These are phyloP conservation scores for Acleris emargana DNA, from an alignment of 2,888 invertebrate genomes.

Conservation along the genomic window DNA sequence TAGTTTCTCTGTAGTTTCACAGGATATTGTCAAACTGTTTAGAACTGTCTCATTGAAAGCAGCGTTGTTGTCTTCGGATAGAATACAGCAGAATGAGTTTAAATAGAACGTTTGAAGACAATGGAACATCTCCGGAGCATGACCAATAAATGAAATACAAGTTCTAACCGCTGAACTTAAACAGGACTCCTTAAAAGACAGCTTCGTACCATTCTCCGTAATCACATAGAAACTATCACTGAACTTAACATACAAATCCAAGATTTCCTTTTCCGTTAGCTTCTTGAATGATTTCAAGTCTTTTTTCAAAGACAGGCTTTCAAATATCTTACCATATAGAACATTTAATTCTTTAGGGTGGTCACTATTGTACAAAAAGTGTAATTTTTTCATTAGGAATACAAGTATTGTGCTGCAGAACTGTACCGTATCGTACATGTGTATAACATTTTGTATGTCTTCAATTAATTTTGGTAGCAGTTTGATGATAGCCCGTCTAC, in stretches of 20 bases:
- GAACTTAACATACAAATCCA: constrained; percentile 62
- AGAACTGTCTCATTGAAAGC: constrained; percentile 53
- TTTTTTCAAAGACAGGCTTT: constrained; percentile 49
- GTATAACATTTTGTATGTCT: constrained; percentile 57
- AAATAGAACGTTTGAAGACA: constrained; percentile 65
- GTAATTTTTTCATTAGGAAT: constrained; percentile 64
- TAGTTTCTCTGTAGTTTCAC: constrained; percentile 57
- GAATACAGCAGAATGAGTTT: constrained; percentile 59
- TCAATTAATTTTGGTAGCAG: constrained; percentile 61
- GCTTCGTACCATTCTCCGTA: constrained; percentile 59
- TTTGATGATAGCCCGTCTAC: constrained; percentile 53
- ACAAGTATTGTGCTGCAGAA: constrained; percentile 58
- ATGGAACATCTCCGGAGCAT: constrained; percentile 56
- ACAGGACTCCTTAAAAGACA: constrained; percentile 49
- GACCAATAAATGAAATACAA: constrained; percentile 53
- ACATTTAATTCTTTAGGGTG: constrained; percentile 52
- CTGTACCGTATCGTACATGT: constrained; percentile 60
- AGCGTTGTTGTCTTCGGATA: constrained; percentile 47
- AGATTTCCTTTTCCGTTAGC: constrained; percentile 47
- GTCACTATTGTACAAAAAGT: constrained; percentile 55
- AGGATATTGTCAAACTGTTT: constrained; percentile 51
- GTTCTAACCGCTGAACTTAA: constrained; percentile 49
- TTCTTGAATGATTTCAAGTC: constrained; percentile 55
- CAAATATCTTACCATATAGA: constrained; percentile 55
- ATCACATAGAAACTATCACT: constrained; percentile 65